Base-by-base conservation (phyloP, 2,113 vertebrate genomes). In the Rousettus leschenaultii region DNA sequence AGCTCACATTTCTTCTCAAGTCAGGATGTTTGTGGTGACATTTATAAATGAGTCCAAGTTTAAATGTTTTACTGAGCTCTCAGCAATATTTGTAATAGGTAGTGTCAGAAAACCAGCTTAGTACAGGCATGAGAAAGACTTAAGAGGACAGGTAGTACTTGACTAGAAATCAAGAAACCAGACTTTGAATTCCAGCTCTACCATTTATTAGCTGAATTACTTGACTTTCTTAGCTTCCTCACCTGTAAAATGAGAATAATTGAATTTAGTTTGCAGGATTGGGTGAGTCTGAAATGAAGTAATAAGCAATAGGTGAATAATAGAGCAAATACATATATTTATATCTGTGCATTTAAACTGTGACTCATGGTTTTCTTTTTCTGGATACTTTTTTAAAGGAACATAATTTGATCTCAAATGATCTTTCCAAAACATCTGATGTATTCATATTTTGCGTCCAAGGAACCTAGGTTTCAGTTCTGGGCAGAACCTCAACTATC, bases 21-120 rank as follows among this genome's bases (percentile, higher is more conserved):
- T 94, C 70, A 92, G 57, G 24, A 77, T 92, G 30, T 85, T 84
- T 90, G 35, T 96, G 57, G 68, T 92, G 83, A 91, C 59, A 85
- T 96, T 96, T 97, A 79, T 88, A 91, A 91, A 77, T 91, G 38
- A 87, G 6, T 53, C 11, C 33, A 95, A 77, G 57, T 86, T 95
- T 71, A 85, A 95, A 96, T 91, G 77, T 83, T 85, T 94, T 83
- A 66, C 53, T 93, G 40, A 91, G 35, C 18, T 63, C 63, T 92
- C 57, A 74, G 48, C 10, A 86, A 48, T 95, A 79, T 90, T 74
- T 94, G 45, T 87, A 92, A 71, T 45, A 86, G 55, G 6, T 73
- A 79, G 1, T 85, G n/a, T 90, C 65, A 94, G 71, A 38, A 93
- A 94, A 75, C 35, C 30, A 74, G 35, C 53, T 95, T 92, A 83